Evolutionary conservation across 2,888 invertebrate genomes (phyloP).

Genomic region (Leptothorax acervorum): DNA sequence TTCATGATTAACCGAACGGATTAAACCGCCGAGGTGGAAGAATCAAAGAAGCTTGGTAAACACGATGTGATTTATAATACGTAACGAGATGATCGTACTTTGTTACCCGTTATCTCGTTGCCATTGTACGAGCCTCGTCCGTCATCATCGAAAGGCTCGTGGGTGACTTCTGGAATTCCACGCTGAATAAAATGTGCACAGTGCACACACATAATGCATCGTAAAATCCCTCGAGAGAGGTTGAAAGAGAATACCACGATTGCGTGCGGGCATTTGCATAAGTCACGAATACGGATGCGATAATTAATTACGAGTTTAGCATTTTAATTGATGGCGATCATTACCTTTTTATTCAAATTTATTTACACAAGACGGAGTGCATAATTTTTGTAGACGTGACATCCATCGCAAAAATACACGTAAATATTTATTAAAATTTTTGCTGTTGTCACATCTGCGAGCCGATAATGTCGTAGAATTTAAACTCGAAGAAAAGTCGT

Average conservation of each 20-base stretch:
- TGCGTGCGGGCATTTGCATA: conserved; percentile 4
- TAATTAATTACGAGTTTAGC: conserved; percentile 21
- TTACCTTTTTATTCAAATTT: conserved; percentile 8
- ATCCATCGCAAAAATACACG: neutral
- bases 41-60: conserved; percentile 67
- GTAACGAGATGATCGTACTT: conserved; percentile 55
- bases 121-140: conserved; percentile 52
- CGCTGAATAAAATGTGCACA: conserved; percentile 17
- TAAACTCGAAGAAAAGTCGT: conserved; percentile 32
- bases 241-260: conserved; percentile 3
- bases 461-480: conserved; percentile 2
- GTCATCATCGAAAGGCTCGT: conserved; percentile 44
- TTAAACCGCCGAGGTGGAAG: conserved; percentile 75
- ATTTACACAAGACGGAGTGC: neutral
- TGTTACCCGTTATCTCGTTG: conserved; percentile 59
- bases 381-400: neutral
- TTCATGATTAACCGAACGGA: conserved; percentile 79
- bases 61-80: conserved; percentile 66
- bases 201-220: neutral
- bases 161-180: conserved; percentile 53
- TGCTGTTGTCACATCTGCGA: neutral
- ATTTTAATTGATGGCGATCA: neutral
- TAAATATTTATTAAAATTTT: conserved; percentile 2
- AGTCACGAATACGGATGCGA: conserved; percentile 17
- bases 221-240: conserved; percentile 9